Conservation (phyloP, 1,140 invertebrate species). For the Bathynomus jamesi region DNA sequence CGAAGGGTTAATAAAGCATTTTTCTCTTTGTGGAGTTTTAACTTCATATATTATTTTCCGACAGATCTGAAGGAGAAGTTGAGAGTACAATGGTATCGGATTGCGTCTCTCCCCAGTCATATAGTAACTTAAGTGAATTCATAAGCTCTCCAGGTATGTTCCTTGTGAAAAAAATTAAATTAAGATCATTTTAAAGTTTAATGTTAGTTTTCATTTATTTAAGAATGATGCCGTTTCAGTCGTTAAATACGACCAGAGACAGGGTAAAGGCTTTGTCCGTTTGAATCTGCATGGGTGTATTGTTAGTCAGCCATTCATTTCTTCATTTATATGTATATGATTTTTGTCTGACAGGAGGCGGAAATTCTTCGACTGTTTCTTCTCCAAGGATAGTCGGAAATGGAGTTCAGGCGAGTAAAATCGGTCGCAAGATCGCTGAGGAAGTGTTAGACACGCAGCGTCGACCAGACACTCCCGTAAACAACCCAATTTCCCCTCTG, state of each 20-base stretch:
- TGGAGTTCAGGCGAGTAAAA: constrained; percentile 63
- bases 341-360: constrained; percentile 8
- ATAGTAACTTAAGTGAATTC: constrained; percentile 40
- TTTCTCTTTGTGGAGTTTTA: too few relatives aligned
- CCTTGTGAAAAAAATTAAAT: too few relatives aligned
- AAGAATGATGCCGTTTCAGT: too few relatives aligned
- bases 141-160: constrained; percentile 26
- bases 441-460: constrained; percentile 44
- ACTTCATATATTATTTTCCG: too few relatives aligned
- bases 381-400: constrained; percentile 13
- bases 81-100: constrained; percentile 49
- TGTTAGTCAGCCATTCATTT: too few relatives aligned
- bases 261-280: too few relatives aligned
- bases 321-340: too few relatives aligned
- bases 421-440: constrained; percentile 66
- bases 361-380: constrained; percentile 12
- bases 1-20: too few relatives aligned
- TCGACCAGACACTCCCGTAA: constrained; percentile 11
- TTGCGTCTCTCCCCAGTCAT: constrained; percentile 43
- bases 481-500: constrained; percentile 20
- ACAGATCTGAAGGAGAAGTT: constrained; percentile 48
- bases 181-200: too few relatives aligned
- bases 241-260: too few relatives aligned
- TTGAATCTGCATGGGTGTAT: too few relatives aligned
- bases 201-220: too few relatives aligned